phyloP scores from a whole-genome alignment of 2,797 vertebrate species.

The Thunnus albacares region DNA sequence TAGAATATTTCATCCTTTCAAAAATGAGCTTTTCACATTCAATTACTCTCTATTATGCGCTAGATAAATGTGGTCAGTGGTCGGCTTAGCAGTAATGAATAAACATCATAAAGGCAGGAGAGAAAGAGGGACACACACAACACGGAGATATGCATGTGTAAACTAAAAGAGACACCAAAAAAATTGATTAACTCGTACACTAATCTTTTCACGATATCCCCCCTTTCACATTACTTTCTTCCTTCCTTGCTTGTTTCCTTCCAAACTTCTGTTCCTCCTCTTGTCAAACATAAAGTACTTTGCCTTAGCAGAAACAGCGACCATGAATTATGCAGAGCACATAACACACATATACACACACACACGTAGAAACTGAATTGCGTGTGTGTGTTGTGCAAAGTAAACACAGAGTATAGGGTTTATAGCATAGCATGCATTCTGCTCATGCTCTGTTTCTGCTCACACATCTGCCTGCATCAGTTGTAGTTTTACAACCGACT shows the following conservation, averaged over 20 bases:
- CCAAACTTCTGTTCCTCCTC: constrained; percentile 50
- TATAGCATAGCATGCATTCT: constrained; percentile 68
- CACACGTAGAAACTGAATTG: constrained; percentile 26
- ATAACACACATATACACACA: constrained; percentile 35
- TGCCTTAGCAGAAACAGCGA: constrained; percentile 59
- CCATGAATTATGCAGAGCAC: constrained; percentile 80
- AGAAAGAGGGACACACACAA: constrained; percentile 14
- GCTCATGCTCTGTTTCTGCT: constrained; percentile 62
- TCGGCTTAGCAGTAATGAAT: constrained; percentile 62
- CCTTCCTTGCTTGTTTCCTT: constrained; percentile 46
- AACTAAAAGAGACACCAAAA: constrained; percentile 39
- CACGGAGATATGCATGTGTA: constrained; percentile 26
- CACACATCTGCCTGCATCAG: constrained; percentile 61
- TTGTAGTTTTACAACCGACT: constrained; percentile 61
- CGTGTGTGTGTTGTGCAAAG: constrained; percentile 55
- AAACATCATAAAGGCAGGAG: constrained; percentile 50
- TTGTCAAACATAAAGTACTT: constrained; percentile 72
- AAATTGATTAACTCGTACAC: constrained; percentile 38
- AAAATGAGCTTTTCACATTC: constrained; percentile 83
- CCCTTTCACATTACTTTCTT: constrained; percentile 26
- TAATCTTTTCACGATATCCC: constrained; percentile 2
- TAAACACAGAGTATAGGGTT: constrained; percentile 70
- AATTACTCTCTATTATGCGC: constrained; percentile 79
- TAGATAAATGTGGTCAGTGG: constrained; percentile 68
- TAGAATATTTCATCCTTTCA: constrained; percentile 73